Evolutionary conservation across 2,888 invertebrate species (phyloP), one percentile per base, ranked within the genome.

Genomic region (Lamellibrachia satsuma): DNA sequence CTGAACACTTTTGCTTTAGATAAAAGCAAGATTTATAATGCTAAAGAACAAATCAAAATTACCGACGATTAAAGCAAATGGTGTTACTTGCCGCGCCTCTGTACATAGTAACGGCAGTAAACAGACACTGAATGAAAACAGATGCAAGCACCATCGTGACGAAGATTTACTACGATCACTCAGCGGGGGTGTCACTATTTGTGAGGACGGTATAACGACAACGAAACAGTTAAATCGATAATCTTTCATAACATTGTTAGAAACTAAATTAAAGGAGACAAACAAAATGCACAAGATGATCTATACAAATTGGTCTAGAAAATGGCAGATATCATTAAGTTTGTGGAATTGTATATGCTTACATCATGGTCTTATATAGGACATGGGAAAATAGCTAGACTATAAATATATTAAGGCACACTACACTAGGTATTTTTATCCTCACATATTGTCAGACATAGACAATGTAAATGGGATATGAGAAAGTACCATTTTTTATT

Each of bases 151-250:
- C 22, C 75, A 75, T 75, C 75, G 75, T 75, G 22, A 22, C 75
- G 75, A 75, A 75, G 75, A 75, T 75, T 75, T 75, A 75, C 75
- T 75, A 75, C 75, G 75, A n/a, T n/a, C 75, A 75, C 75, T 75
- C 75, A 75, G 15, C 22, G 75, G 75, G 75, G 75, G 75, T 75
- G 75, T 75, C 75, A 75, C 75, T 75, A 15, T 75, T n/a, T 75
- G 22, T n/a, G 75, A 75, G 15, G 3, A 4, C 75, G 3, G 75
- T n/a, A 75, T 75, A n/a, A 75, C 75, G 22, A 75, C 15, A 6
- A n/a, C 15, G 22, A 15, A 22, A 6, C 15, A 11, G n/a, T 75
- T 22, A 6, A 6, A 75, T 15, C n/a, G 15, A 75, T 22, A 75
- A 75, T 39, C 39, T 39, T 39, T 39, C 39, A 39, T 39, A 39